Base-by-base conservation (phyloP, 1,140 invertebrate genomes). In the Zaprionus tsacasi region DNA sequence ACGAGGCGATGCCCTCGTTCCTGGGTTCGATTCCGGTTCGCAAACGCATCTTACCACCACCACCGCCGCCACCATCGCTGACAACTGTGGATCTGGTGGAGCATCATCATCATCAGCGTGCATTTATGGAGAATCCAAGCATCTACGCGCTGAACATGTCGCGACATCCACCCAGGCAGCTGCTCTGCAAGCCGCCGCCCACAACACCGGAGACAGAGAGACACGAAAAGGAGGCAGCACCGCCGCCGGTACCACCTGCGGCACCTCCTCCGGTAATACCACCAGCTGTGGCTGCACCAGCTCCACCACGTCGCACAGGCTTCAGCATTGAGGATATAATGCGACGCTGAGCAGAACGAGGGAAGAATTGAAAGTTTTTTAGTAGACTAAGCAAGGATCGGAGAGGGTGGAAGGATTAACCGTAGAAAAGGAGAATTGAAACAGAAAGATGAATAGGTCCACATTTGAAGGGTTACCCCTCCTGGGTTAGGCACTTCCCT, bases 301-400 rank as follows among this genome's bases (percentile, higher is more conserved):
- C 90, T 70, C 94, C 93, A 58, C 94, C 75, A 81, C 94, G 90
- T 93, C 95, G 93, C 93, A 95, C 93, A 88, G 95, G 95, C 33
- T 96, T 96, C 90, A 95, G 95, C 88, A 96, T 96, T 93, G 95
- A 95, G 89, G 95, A 96, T 76, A 96, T 96, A 61, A 96, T 96
- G 95, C 93, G 95, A 82, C 94, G 95, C 91, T 96, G 40, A 82
- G 13, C 21, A 15, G 40, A 35, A 2, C 45, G 2, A 8, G 3
- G 17, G 11, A 1, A 2, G 10, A 35, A 43, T 11, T 1, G 12
- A 30, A 3, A 56, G 10, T 58, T 63, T 58, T 59, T 59, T 68
- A 73, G 58, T 64, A 76, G 55, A 68, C 33, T 57, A 67, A 66
- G 70, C 33, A n/a, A 58, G 33, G 57, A 56, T 56, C 7, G 3